These are phyloP conservation scores for Oryzaephilus surinamensis DNA, from an alignment of 1,140 invertebrate species.

Conservation along the genomic window DNA sequence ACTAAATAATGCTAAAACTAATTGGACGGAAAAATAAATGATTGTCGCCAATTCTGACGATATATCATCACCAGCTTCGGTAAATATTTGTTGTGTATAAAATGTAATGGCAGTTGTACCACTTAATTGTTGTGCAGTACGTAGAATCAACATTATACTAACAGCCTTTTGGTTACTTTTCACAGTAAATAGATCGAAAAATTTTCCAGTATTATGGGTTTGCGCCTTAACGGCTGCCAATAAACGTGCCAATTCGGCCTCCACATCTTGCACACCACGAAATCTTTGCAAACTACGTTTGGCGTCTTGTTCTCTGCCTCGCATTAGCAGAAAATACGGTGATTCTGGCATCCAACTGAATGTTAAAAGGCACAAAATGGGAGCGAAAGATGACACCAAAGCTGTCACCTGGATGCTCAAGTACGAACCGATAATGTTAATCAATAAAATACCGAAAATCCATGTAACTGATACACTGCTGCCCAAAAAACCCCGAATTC, in stretches of 20 bases:
- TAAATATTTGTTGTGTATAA: conserved; percentile 63
- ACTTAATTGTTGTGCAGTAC: conserved; percentile 63
- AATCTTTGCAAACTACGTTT: conserved; percentile 48
- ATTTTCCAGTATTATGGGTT: conserved; percentile 36
- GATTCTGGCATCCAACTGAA: conserved; percentile 69
- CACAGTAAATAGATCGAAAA: conserved; percentile 44
- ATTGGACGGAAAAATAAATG: conserved; percentile 52
- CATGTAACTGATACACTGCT: conserved; percentile 19
- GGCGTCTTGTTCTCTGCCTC: conserved; percentile 48
- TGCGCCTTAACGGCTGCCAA: conserved; percentile 40
- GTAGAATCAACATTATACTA: conserved; percentile 50
- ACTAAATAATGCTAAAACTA: conserved; percentile 50
- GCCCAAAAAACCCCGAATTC: conserved; percentile 47
- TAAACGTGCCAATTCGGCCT: conserved; percentile 50
- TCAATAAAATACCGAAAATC: conserved; percentile 53
- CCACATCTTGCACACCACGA: conserved; percentile 46
- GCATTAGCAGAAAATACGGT: conserved; percentile 56
- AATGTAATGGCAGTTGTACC: conserved; percentile 64
- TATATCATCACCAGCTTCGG: conserved; percentile 40
- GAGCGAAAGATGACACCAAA: conserved; percentile 44
- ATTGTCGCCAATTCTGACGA: conserved; percentile 36
- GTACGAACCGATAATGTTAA: conserved; percentile 54
- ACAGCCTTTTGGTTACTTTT: conserved; percentile 52
- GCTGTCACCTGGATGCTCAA: conserved; percentile 46
- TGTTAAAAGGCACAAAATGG: conserved; percentile 49